Conservation (phyloP, 2,113 vertebrate genomes). For the Ophthalmolycus amberensis region DNA sequence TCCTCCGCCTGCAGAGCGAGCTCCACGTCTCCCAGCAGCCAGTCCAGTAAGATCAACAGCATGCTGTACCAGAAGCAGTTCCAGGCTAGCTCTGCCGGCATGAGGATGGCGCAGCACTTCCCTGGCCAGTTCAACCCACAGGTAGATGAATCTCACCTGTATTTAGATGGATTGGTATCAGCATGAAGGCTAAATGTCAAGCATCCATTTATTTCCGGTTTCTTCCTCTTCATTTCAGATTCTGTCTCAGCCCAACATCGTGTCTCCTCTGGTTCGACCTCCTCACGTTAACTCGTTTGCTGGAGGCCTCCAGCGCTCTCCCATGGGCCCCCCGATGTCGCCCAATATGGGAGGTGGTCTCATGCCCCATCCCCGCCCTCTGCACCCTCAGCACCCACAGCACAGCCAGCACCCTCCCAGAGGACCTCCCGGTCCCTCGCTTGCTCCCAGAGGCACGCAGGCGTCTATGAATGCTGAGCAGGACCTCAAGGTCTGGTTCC, state of each 20-base stretch:
- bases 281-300: constrained; percentile 94
- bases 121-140: constrained; percentile 96
- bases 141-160: constrained; percentile 72
- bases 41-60: constrained; percentile 98
- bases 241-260: constrained; percentile 95
- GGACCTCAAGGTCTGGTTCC: constrained; percentile 89
- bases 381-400: constrained; percentile 85
- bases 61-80: constrained; percentile 99
- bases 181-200: background rate
- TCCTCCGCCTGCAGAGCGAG: constrained; percentile 85
- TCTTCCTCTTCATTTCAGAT: constrained; percentile 81
- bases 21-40: constrained; percentile 97
- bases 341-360: constrained; percentile 91
- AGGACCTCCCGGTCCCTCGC: constrained; percentile 87
- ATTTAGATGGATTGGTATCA: background rate
- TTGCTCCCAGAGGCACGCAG: constrained; percentile 90
- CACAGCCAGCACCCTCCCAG: constrained; percentile 89
- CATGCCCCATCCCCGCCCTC: constrained; percentile 93
- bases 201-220: background rate
- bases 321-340: constrained; percentile 88
- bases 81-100: constrained; percentile 88
- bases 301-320: constrained; percentile 91
- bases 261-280: constrained; percentile 94
- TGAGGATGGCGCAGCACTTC: constrained; percentile 93
- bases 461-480: constrained; percentile 93